Percentiles rank a stretch among this genome's conserved stretches.
These are phyloP conservation scores for Malurus alboscapulatus DNA, from an alignment of 2,113 vertebrate species.

Conservation along the genomic window DNA sequence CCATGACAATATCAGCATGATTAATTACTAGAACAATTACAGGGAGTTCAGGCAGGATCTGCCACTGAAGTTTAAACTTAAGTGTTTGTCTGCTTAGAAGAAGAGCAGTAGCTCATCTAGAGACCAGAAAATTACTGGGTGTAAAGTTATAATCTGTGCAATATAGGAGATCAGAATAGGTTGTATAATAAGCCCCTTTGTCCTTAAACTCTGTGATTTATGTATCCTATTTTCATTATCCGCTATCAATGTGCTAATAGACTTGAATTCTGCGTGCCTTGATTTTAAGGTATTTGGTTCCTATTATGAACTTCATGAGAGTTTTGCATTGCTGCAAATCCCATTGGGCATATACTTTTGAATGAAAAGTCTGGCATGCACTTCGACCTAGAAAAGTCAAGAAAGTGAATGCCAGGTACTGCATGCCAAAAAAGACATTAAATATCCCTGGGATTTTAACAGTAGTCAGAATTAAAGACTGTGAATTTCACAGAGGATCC, in stretches of 20 bases:
- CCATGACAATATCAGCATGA: neutral
- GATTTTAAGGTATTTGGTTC: neutral
- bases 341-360: neutral
- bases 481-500: neutral
- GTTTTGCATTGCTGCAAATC: neutral
- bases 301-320: neutral
- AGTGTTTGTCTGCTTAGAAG: neutral
- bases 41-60: neutral
- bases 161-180: neutral
- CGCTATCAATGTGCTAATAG: neutral
- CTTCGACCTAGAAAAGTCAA: neutral
- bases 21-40: neutral
- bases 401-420: neutral
- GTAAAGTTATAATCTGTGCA: neutral
- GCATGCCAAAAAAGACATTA: neutral
- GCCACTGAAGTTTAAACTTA: neutral
- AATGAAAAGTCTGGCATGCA: accelerated
- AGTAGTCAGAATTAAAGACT: neutral
- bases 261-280: neutral
- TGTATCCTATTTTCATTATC: neutral
- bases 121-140: neutral
- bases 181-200: neutral
- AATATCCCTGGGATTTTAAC: neutral
- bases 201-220: neutral
- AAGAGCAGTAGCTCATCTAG: neutral